Evolutionary conservation across 2,113 vertebrate genomes (phyloP), one percentile per base, ranked within the genome.

Genomic region (Chelonoidis abingdonii): DNA sequence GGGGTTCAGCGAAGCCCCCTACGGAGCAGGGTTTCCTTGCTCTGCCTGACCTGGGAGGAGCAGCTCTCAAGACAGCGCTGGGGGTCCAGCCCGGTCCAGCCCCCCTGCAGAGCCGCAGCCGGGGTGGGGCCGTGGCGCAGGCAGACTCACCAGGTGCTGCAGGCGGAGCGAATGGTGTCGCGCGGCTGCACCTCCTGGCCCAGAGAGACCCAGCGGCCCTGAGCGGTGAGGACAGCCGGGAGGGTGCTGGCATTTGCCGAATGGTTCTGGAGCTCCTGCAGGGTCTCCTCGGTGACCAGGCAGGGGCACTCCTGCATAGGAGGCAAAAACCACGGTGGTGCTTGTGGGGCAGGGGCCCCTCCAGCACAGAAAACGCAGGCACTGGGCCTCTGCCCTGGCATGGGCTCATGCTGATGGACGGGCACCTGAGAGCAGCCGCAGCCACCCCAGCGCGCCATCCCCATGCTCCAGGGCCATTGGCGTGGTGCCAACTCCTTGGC

Each of bases 291-390:
- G 10, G 98, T 98, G 88, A 99, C 97, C 86, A 98, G 53, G 44
- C 99, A 99, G 1, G 99, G 99, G 91, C 99, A 99, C 85, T 99
- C 98, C 99, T 99, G 93, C 12, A 14, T 2, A 69, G 52, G 54
- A 25, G 29, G 44, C 44, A 44, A 27, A 35, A 54, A 24, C 8
- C 1, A 19, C 8, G 53, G 53, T 19, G 4, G 4, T 7, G 1
- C 31, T 14, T 16, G 7, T 47, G 10, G 44, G 16, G 44, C 6
- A 4, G 19, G 27, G 21, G 88, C 8, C 79, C 44, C 38, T 35
- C 38, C 5, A 27, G 17, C 3, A 5, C 25, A 31, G 29, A 8
- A 52, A 25, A 22, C 10, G 19, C 52, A 13, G 35, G 41, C 9
- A 5, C 25, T 38, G 11, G 50, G 41, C 22, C 14, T n/a, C 35